Evolutionary conservation across 2,888 invertebrate genomes (phyloP).

Genomic region (Megalurothrips usitatus): DNA sequence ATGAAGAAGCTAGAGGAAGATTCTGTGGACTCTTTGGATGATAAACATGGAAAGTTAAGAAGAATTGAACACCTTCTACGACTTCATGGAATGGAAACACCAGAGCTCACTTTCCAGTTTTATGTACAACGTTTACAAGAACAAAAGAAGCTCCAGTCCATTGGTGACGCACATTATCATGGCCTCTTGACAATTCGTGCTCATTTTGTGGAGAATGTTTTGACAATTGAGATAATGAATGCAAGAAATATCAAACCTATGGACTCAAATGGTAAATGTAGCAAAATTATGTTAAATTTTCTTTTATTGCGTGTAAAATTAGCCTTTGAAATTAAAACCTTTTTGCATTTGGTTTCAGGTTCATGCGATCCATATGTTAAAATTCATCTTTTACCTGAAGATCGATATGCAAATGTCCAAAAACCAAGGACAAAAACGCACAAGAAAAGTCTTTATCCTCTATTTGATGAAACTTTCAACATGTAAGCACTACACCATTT

Average conservation of each 20-base stretch:
- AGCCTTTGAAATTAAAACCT: slow-evolving; percentile 29
- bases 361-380: slow-evolving; percentile 91
- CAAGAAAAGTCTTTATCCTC: slow-evolving; percentile 86
- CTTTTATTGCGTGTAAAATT: slow-evolving; percentile 27
- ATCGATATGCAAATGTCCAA: slow-evolving; percentile 68
- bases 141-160: slow-evolving; percentile 52
- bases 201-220: slow-evolving; percentile 63
- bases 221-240: slow-evolving; percentile 83
- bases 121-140: slow-evolving; percentile 58
- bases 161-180: slow-evolving; percentile 56
- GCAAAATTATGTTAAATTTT: slow-evolving; percentile 27
- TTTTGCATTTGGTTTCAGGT: slow-evolving; percentile 51
- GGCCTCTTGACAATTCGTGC: slow-evolving; percentile 75
- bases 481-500: slow-evolving; percentile 63
- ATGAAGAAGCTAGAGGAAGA: not conserved
- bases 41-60: slow-evolving; percentile 28
- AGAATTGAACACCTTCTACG: slow-evolving; percentile 68
- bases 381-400: slow-evolving; percentile 76
- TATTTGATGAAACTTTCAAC: slow-evolving; percentile 91
- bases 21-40: slow-evolving; percentile 29
- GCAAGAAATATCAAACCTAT: slow-evolving; percentile 80
- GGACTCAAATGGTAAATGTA: slow-evolving; percentile 75
- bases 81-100: slow-evolving; percentile 83
- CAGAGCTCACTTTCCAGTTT: slow-evolving; percentile 81
- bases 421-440: slow-evolving; percentile 86